Conservation (phyloP, 2,888 invertebrate species). For the Campoplex nolae region DNA sequence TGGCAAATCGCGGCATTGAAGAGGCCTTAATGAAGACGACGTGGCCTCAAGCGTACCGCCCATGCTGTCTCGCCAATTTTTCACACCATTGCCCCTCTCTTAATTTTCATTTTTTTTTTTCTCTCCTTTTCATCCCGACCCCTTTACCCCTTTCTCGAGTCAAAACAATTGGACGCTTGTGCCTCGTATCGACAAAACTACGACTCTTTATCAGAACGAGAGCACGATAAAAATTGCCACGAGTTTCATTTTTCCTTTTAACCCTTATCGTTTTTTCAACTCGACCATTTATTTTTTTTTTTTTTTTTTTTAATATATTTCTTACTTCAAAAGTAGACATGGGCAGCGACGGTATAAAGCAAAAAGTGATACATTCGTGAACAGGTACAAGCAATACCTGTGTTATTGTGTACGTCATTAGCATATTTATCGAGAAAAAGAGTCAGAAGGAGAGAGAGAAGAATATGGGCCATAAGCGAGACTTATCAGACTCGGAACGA, state of each 20-base stretch:
- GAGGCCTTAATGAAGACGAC: conserved; percentile 79
- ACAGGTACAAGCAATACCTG: conserved; percentile 63
- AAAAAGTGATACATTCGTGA: conserved; percentile 41
- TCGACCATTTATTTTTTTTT: background rate
- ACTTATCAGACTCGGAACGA: conserved; percentile 59
- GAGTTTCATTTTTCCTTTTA: conserved; percentile 18
- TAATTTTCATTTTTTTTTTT: conserved; percentile 65
- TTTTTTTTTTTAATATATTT: background rate
- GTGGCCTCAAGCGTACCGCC: conserved; percentile 65
- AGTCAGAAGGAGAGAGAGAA: background rate
- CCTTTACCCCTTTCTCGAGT: background rate
- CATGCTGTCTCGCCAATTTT: conserved; percentile 65
- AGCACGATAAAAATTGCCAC: conserved; percentile 11
- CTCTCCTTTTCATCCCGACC: conserved; percentile 22
- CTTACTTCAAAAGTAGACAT: background rate
- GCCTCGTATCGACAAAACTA: conserved; percentile 5
- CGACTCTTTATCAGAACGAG: conserved; percentile 42
- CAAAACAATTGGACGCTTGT: conserved; percentile 46
- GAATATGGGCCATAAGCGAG: conserved; percentile 11
- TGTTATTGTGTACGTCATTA: conserved; percentile 68
- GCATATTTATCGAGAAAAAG: conserved; percentile 61
- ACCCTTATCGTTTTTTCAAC: conserved; percentile 25
- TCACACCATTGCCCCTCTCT: conserved; percentile 59
- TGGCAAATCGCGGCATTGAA: conserved; percentile 82
- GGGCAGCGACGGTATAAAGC: background rate